A percentile compares a stretch with the other conserved stretches of the same genome.
Evolutionary conservation across 2,888 invertebrate species (phyloP).

Genomic region (Coenonympha glycerion): DNA sequence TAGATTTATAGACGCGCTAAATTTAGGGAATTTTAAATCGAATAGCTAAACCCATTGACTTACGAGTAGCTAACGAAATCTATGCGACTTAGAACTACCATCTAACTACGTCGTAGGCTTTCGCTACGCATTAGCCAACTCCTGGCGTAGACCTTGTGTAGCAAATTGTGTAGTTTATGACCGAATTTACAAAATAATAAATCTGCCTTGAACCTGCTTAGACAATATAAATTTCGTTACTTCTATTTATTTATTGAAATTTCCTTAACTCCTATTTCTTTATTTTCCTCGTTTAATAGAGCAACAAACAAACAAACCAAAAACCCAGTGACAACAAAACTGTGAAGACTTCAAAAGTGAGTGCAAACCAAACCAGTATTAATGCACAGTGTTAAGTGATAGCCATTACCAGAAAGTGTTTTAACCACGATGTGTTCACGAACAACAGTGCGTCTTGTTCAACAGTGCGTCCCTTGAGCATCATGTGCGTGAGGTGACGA

Average conservation of each 20-base stretch:
- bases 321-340: background rate
- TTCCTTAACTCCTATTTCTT: too few relatives aligned
- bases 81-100: too few relatives aligned
- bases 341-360: slow-evolving; percentile 29
- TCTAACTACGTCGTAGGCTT: too few relatives aligned
- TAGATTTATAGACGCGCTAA: too few relatives aligned
- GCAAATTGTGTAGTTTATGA: too few relatives aligned
- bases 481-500: slow-evolving; percentile 63
- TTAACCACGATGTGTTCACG: slow-evolving; percentile 42
- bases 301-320: background rate
- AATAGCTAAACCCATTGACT: too few relatives aligned
- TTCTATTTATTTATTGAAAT: background rate
- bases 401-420: slow-evolving; percentile 16
- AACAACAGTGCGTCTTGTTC: slow-evolving; percentile 45
- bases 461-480: slow-evolving; percentile 48
- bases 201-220: too few relatives aligned
- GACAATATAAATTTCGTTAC: background rate
- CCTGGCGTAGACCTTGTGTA: too few relatives aligned
- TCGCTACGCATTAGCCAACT: too few relatives aligned
- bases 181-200: too few relatives aligned
- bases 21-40: too few relatives aligned
- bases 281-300: slow-evolving; percentile 15
- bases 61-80: too few relatives aligned
- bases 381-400: slow-evolving; percentile 47
- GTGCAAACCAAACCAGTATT: slow-evolving; percentile 44